Evolutionary conservation across 2,888 invertebrate species (phyloP).

Genomic region (Actias luna): DNA sequence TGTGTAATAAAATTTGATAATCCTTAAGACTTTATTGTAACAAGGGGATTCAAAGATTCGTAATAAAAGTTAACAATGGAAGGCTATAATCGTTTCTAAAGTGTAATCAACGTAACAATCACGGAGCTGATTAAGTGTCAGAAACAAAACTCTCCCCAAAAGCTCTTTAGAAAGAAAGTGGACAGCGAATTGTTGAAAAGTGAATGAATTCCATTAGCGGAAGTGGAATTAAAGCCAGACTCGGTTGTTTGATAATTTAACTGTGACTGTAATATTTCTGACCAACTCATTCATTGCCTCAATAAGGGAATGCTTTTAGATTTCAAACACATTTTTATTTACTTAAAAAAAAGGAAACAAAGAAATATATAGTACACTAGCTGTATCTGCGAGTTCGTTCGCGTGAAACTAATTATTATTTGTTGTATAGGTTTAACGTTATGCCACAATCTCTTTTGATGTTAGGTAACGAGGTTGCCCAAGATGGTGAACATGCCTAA

Average conservation of each 20-base stretch:
- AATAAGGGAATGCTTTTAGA: constrained; percentile 10
- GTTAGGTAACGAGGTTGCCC: too few species aligned
- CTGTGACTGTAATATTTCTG: constrained; percentile 42
- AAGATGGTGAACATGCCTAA: too few species aligned
- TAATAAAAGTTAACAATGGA: background rate
- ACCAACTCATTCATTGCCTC: constrained; percentile 46
- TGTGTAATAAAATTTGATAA: too few species aligned
- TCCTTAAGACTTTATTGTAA: background rate
- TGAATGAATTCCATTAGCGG: constrained; percentile 63
- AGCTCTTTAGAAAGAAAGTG: constrained; percentile 49
- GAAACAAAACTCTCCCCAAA: constrained; percentile 50
- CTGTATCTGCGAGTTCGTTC: too few species aligned
- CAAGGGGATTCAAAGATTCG: background rate
- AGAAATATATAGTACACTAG: too few species aligned
- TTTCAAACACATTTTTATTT: background rate
- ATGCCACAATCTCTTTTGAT: too few species aligned
- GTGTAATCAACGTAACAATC: constrained; percentile 42
- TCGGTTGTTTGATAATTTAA: constrained; percentile 50
- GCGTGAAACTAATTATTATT: too few species aligned
- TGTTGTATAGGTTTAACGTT: too few species aligned
- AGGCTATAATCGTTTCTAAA: background rate
- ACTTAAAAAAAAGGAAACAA: background rate
- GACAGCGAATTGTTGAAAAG: constrained; percentile 60
- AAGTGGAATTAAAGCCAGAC: constrained; percentile 57
- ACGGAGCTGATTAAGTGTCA: constrained; percentile 47